These are phyloP conservation scores for Pocillopora verrucosa DNA, from an alignment of 64 coral and sea anemone genomes.

Conservation along the genomic window DNA sequence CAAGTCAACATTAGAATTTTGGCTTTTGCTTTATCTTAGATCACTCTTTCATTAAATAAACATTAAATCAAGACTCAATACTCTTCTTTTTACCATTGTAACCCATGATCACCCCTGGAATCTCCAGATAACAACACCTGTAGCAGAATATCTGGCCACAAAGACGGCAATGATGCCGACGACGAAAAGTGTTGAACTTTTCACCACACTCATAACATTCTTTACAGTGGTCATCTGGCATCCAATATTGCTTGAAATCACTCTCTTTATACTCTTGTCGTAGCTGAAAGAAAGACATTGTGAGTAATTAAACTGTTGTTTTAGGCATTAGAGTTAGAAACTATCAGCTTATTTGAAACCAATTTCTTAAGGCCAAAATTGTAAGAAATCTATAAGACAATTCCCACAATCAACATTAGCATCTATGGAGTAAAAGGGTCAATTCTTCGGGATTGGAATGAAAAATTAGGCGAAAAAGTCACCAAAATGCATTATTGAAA, in stretches of 20 bases:
- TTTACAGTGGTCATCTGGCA: constrained; percentile 96
- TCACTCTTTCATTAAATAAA: no score
- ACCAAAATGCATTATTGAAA: no score
- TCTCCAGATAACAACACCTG: constrained; percentile 88
- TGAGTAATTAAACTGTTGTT: not conserved
- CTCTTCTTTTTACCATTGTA: constrained; percentile 64
- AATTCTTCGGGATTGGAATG: no score
- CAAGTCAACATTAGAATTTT: no score
- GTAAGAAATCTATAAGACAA: no score
- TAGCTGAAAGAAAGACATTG: constrained; percentile 7
- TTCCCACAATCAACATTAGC: no score
- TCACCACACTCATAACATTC: constrained; percentile 98
- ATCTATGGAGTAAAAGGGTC: no score
- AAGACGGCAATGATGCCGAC: constrained; percentile 90
- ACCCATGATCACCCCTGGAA: constrained; percentile 88
- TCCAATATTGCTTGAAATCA: constrained; percentile 97
- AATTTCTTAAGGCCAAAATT: no score
- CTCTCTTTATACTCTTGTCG: constrained; percentile 74
- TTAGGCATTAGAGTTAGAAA: no score
- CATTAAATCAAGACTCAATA: not conserved
- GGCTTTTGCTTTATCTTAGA: no score
- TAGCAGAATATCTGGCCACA: constrained; percentile 99
- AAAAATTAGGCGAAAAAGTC: no score
- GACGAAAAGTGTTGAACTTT: constrained; percentile 92
- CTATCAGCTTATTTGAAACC: no score